Base-by-base conservation (phyloP, 2,113 vertebrate genomes). In the Dunckerocampus dactyliophorus region DNA sequence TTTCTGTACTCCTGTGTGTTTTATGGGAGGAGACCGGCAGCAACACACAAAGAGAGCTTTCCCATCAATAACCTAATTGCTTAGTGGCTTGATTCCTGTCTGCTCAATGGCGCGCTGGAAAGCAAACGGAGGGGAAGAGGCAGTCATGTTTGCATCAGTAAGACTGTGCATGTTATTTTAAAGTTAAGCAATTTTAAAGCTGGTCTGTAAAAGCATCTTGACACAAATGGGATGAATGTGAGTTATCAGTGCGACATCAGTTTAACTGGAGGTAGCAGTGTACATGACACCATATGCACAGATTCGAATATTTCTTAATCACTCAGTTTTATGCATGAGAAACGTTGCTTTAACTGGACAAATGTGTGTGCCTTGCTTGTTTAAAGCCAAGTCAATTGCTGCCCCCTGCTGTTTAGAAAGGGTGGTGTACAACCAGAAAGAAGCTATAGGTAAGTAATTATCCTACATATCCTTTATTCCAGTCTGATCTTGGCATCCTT, bases 1-100 rank as follows among this genome's bases (percentile, higher is more conserved):
- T 67, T n/a, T 65, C 67, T 55, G 24, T 71, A 72, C 81, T 84
- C 66, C 52, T 60, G 74, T 34, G 46, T 86, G 31, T 34, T 84
- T 85, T 81, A 82, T 79, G 77, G 75, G 78, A 69, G 71, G 47
- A 51, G 72, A 63, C 70, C 65, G 31, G n/a, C 53, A 55, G 76
- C 60, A 49, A 53, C 24, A 39, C 0, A 17, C 65, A 64, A 58
- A 60, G 64, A 84, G 63, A 55, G 76, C 78, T 75, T 71, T 83
- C 74, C 47, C 71, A 78, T 87, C 80, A 82, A 85, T 87, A 86
- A 81, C 65, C 67, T 77, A 74, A 85, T 80, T 76, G 76, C 77
- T 80, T 77, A 73, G 82, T 71, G 74, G 77, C 60, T 76, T 76
- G 39, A 75, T 59, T 79, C 57, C 56, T 56, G 65, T 65, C 50